Conservation (phyloP, 2,888 invertebrate species). For the Cartodere bifasciata region DNA sequence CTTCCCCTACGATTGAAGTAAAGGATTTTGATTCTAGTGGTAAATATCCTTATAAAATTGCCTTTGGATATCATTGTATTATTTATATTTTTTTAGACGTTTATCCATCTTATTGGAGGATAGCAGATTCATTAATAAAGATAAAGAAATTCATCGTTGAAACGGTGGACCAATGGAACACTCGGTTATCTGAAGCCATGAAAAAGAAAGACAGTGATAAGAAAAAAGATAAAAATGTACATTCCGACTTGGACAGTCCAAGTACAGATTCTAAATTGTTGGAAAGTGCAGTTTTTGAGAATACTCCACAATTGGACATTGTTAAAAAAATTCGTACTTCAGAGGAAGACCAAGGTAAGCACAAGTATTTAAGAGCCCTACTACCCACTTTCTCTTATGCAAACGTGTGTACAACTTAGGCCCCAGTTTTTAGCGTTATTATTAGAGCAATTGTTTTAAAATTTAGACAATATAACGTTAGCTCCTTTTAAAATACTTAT, state of each 20-base stretch:
- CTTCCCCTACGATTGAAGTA: conserved; percentile 49
- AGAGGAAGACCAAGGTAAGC: no score
- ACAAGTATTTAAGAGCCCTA: no score
- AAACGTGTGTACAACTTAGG: no score
- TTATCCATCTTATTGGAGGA: conserved; percentile 34
- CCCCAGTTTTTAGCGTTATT: no score
- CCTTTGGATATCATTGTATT: not conserved
- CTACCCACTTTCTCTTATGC: no score
- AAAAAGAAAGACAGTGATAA: conserved; percentile 29
- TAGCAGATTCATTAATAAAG: conserved; percentile 49
- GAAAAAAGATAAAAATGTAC: conserved; percentile 19
- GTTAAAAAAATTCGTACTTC: no score
- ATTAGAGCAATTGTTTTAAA: no score
- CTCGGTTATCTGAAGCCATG: conserved; percentile 35
- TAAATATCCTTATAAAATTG: conserved; percentile 10
- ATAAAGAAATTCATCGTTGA: conserved; percentile 57
- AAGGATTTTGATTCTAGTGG: conserved; percentile 30
- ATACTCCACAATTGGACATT: no score
- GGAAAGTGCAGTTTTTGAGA: no score
- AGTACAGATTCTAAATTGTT: conserved; percentile 11
- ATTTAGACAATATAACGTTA: no score
- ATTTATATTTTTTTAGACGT: conserved; percentile 1
- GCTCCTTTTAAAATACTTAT: no score
- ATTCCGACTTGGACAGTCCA: conserved; percentile 23
- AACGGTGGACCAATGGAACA: conserved; percentile 59